Evolutionary conservation across 1,140 invertebrate genomes (phyloP).

Genomic region (Aphis craccivora): DNA sequence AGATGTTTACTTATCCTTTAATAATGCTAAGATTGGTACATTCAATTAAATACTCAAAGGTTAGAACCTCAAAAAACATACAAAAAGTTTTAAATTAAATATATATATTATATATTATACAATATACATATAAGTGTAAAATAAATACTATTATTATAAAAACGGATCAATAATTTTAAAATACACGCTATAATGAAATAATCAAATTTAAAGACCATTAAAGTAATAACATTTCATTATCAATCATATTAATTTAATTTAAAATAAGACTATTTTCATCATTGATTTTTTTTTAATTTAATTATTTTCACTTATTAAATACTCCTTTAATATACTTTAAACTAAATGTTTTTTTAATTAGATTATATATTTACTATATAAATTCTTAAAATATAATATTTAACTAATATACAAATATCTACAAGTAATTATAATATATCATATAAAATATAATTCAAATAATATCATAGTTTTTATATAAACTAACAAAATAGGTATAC

Average conservation of each 20-base stretch:
- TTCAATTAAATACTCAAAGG: background rate
- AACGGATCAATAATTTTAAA: background rate
- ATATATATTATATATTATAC: background rate
- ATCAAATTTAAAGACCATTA: background rate
- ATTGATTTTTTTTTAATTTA: conserved; percentile 9
- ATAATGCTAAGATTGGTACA: background rate
- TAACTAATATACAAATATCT: background rate
- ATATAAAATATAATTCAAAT: background rate
- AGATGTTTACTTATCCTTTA: background rate
- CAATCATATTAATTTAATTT: background rate
- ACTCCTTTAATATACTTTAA: background rate
- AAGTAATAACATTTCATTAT: background rate
- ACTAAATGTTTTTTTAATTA: background rate
- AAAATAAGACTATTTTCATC: background rate
- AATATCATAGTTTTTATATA: background rate
- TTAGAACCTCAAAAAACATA: background rate
- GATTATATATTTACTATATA: background rate
- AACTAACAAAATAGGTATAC: background rate
- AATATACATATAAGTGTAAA: background rate
- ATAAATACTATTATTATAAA: background rate
- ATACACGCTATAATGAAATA: background rate
- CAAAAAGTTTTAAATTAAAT: background rate
- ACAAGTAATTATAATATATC: background rate
- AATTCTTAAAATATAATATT: background rate
- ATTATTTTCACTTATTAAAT: background rate